Evolutionary conservation across 2,113 vertebrate species (phyloP).

Genomic region (Ptilorrhoa leucosticta): DNA sequence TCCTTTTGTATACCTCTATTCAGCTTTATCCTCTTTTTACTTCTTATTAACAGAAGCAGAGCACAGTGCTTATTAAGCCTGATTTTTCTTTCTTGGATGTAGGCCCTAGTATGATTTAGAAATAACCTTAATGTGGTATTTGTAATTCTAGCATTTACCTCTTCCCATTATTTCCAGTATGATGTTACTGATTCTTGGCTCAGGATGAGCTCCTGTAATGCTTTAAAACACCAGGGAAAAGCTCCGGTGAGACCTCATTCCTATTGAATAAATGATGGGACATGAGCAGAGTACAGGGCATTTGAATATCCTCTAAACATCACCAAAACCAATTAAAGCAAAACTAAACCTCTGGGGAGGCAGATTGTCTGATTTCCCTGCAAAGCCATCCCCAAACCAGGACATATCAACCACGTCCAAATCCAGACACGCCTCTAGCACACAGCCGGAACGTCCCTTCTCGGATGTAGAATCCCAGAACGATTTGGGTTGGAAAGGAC

Average conservation of each 20-base stretch:
- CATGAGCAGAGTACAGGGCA: background rate
- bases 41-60: background rate
- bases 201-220: background rate
- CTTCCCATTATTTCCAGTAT: background rate
- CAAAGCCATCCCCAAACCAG: background rate
- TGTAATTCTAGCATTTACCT: conserved; percentile 8
- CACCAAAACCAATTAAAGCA: background rate
- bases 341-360: background rate
- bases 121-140: background rate
- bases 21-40: background rate
- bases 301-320: background rate
- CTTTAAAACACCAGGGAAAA: background rate
- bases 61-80: background rate
- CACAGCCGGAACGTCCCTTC: background rate
- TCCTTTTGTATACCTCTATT: background rate
- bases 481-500: background rate
- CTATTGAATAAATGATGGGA: background rate
- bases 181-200: conserved; percentile 13
- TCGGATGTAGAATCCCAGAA: rapidly evolving
- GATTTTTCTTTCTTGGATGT: background rate
- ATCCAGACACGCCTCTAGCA: background rate
- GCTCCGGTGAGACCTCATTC: background rate
- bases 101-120: background rate
- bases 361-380: background rate
- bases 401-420: background rate